Base-by-base conservation (phyloP, 92 coral and sea anemone species). In the Bergia sp. region DNA sequence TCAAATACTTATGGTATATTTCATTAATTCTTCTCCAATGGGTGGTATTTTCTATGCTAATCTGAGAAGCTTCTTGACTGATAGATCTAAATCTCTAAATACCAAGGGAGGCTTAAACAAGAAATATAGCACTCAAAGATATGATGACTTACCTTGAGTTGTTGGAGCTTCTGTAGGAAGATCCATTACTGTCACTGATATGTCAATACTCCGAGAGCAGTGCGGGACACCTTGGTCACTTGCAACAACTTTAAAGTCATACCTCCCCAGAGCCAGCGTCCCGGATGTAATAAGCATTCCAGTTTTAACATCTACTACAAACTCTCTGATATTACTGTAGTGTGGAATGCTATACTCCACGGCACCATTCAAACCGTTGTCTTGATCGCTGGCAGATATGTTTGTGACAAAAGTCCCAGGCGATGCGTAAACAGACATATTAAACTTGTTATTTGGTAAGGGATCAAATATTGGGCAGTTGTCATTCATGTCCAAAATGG, bases 391-490 rank as follows among this genome's bases (percentile, higher is more conserved):
- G 39, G 98, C 94, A 1, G 86, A 58, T 61, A 93, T 15, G 74
- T 64, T 89, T 1, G 79, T 80, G 67, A 93, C 7, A 13, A 87
- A 69, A 9, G 92, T 86, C 18, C 92, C 93, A 11, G 88, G 55
- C 7, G 47, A 53, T 2, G 91, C 73, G 40, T 87, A 1, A 10
- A 55, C 85, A 2, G 98, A 88, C 10, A 93, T 58, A 47, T 91
- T 93, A 47, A 73, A 90, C 37, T 76, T 36, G 0, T n/a, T 82
- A 20, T 43, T 53, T 1, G 86, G 64, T 20, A 73, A 42, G 4
- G 90, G 81, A 8, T 90, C 86, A 81, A 94, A 94, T 44, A 71
- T 77, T 7, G 98, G 98, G 40, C 98, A 94, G 79, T 93, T 69
- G 80, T 93, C 94, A 57, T 94, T 94, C 23, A 86, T 90, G 79